Base-by-base conservation (phyloP, 1,140 invertebrate species). In the Mactra quadrangularis region DNA sequence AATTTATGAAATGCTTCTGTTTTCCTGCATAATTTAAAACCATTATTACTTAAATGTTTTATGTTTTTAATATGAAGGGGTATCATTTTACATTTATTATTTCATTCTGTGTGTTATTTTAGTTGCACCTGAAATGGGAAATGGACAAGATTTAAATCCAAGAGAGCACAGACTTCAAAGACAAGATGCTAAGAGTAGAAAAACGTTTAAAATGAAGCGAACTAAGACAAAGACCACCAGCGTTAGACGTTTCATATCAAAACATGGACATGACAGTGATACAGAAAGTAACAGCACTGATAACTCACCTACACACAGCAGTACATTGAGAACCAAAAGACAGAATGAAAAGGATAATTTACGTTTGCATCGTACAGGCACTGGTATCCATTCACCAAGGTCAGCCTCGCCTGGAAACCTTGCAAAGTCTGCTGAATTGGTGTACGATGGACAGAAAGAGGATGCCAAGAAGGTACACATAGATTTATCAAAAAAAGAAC, bases 121-220 rank as follows among this genome's bases (percentile, higher is more conserved):
- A 68, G 64, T 68, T 50, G 45, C 6, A 19, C 64, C 41, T 15
- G 45, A 52, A 47, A 13, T 68, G 29, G 13, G 15, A 19, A 45
- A 74, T 38, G 82, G 70, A 4, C 62, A 90, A 33, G 87, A 87
- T 50, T 78, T 88, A 15, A 89, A 92, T 52, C 92, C 93, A 0
- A 94, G 95, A 83, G 95, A 95, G 85, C 96, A 97, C 84, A 94
- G 97, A 25, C 95, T 99, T 59, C 97, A 99, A 91, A 94, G 98
- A 31, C 96, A 97, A 72, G 98, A 98, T 94, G 97, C 97, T 25
- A 97, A 98, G 92, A 98, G 97, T 90, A 95, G 98, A 84, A 98
- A 97, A 93, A 98, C 97, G 0, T 98, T 99, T 93, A 95, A 97
- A 78, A 95, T 92, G 82, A 93, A 91, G 84, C 88, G 87, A 38